These are phyloP conservation scores for Littorina saxatilis DNA, from an alignment of 1,140 invertebrate genomes.

Conservation along the genomic window DNA sequence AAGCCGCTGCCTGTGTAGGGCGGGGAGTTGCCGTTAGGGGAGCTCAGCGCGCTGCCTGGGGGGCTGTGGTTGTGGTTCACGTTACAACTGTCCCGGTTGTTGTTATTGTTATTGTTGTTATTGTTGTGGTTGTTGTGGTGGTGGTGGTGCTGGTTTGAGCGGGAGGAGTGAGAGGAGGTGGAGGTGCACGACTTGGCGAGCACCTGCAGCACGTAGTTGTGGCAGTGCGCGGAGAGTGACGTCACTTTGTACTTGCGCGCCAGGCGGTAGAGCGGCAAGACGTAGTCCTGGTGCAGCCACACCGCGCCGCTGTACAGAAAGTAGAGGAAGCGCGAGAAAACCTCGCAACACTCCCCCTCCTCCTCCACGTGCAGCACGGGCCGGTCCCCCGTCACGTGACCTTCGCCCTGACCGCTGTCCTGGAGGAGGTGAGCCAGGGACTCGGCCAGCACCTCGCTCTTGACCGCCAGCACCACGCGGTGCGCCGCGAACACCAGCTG, in stretches of 20 bases:
- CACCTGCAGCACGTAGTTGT: slow-evolving; percentile 68
- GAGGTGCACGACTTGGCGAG: slow-evolving; percentile 51
- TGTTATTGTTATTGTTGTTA: background rate
- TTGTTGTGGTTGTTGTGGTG: slow-evolving; percentile 2
- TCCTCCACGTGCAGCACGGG: slow-evolving; percentile 64
- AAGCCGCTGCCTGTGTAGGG: slow-evolving; percentile 48
- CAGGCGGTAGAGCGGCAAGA: slow-evolving; percentile 64
- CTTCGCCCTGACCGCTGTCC: slow-evolving; percentile 22
- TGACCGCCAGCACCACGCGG: slow-evolving; percentile 69
- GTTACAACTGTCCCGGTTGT: background rate
- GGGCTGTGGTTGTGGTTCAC: slow-evolving; percentile 2
- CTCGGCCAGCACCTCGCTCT: slow-evolving; percentile 66
- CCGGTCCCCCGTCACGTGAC: slow-evolving; percentile 29
- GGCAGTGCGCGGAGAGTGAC: slow-evolving; percentile 64
- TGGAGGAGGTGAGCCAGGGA: slow-evolving; percentile 57
- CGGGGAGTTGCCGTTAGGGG: slow-evolving; percentile 20
- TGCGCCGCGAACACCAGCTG: slow-evolving; percentile 67
- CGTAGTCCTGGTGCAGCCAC: slow-evolving; percentile 71
- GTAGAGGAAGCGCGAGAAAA: slow-evolving; percentile 71
- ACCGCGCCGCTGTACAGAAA: slow-evolving; percentile 72
- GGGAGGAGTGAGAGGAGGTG: background rate
- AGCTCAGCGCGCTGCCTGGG: background rate
- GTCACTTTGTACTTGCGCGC: slow-evolving; percentile 65
- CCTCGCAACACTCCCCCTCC: slow-evolving; percentile 59
- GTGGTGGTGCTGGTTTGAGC: background rate